These are phyloP conservation scores for Okamejei kenojei DNA, from an alignment of 2,797 vertebrate species.

Conservation along the genomic window DNA sequence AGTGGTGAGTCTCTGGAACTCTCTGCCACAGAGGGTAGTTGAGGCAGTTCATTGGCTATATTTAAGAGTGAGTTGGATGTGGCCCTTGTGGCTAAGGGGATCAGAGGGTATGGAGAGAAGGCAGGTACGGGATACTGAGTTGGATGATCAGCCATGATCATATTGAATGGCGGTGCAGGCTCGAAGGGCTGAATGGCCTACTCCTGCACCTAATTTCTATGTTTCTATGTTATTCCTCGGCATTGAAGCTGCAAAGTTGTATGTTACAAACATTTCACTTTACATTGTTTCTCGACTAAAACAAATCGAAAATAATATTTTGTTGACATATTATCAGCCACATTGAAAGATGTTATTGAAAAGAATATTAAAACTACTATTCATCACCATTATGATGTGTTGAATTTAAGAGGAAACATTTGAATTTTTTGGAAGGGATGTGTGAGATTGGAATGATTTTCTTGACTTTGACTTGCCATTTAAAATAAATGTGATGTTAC, in stretches of 20 bases:
- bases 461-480: background rate
- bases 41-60: too few relatives aligned
- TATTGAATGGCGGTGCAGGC: too few relatives aligned
- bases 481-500: background rate
- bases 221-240: too few relatives aligned
- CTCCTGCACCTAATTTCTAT: too few relatives aligned
- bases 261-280: background rate
- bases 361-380: background rate
- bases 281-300: background rate
- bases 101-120: too few relatives aligned
- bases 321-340: background rate
- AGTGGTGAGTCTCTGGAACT: too few relatives aligned
- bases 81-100: too few relatives aligned
- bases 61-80: too few relatives aligned
- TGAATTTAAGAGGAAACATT: background rate
- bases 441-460: background rate
- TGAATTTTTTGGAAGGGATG: background rate
- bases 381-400: background rate
- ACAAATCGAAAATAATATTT: background rate
- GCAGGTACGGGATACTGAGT: too few relatives aligned
- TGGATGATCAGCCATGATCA: too few relatives aligned
- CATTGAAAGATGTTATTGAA: background rate
- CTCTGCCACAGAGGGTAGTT: too few relatives aligned
- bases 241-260: background rate
- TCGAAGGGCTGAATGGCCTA: too few relatives aligned